Percentiles rank a stretch among this genome's conserved stretches.
phyloP scores from a whole-genome alignment of 2,113 vertebrate species.

The Cyrtonyx montezumae region DNA sequence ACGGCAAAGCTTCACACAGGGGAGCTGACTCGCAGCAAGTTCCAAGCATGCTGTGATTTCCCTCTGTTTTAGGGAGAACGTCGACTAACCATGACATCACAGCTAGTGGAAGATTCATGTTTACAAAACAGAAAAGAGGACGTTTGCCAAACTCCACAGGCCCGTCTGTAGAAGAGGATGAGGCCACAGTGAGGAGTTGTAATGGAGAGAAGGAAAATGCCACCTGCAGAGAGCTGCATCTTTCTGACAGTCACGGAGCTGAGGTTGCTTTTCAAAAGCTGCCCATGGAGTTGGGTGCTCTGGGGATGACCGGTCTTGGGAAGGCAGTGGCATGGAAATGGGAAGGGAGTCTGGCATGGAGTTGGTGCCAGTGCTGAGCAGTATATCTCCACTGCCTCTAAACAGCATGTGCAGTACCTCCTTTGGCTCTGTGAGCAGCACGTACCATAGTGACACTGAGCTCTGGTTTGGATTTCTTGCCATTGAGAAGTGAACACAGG shows the following conservation, averaged over 20 bases:
- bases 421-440: not conserved
- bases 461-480: not conserved
- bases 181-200: not conserved
- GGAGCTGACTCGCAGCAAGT: not conserved
- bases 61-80: not conserved
- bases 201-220: not conserved
- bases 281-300: not conserved
- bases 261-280: not conserved
- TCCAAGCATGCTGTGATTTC: not conserved
- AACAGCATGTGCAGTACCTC: not conserved
- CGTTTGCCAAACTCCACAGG: not conserved
- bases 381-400: fast-evolving
- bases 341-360: not conserved
- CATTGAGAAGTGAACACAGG: constrained; percentile 33
- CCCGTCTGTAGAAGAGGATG: fast-evolving
- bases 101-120: not conserved
- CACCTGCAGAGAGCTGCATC: not conserved
- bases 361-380: not conserved
- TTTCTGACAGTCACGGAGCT: not conserved
- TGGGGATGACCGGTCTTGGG: not conserved
- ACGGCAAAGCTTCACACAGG: not conserved
- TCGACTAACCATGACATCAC: not conserved
- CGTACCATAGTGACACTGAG: not conserved
- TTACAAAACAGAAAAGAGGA: not conserved
- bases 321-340: not conserved